Percentiles rank a stretch among this genome's conserved stretches.
phyloP scores from a whole-genome alignment of 2,113 vertebrate genomes.

The Grus americana region DNA sequence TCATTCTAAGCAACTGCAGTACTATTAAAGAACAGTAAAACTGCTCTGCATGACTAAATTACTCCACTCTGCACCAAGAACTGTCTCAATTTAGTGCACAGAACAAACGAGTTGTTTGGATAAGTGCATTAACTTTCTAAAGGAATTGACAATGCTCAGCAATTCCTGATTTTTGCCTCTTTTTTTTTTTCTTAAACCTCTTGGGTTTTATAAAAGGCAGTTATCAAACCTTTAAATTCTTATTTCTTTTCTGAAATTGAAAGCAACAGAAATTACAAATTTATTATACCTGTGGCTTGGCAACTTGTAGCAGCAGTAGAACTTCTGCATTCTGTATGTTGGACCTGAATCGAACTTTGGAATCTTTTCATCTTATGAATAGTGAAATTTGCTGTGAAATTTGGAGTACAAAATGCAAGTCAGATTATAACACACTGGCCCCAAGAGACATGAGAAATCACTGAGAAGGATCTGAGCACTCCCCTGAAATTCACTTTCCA shows the following conservation, averaged over 20 bases:
- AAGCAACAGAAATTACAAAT: not conserved
- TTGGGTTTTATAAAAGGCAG: not conserved
- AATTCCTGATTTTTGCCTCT: not conserved
- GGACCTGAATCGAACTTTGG: not conserved
- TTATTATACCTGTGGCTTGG: not conserved
- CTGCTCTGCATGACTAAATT: not conserved
- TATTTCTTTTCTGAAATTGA: not conserved
- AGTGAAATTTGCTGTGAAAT: not conserved
- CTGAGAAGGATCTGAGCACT: not conserved
- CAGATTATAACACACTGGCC: not conserved
- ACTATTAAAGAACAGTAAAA: not conserved
- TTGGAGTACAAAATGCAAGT: not conserved
- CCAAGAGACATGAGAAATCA: not conserved
- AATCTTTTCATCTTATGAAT: not conserved
- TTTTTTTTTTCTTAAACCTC: not conserved
- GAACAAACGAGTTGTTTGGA: not conserved
- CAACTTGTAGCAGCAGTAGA: not conserved
- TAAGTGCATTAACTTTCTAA: not conserved
- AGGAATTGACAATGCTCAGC: not conserved
- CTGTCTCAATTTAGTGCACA: not conserved
- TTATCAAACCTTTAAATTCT: not conserved
- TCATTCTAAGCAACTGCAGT: not conserved
- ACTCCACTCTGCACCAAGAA: not conserved
- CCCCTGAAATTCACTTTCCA: not conserved
- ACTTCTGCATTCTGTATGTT: not conserved